A percentile compares a stretch with the other conserved stretches of the same genome.
These are phyloP conservation scores for Lasioglossum oenotherae DNA, from an alignment of 2,888 invertebrate genomes.

Conservation along the genomic window DNA sequence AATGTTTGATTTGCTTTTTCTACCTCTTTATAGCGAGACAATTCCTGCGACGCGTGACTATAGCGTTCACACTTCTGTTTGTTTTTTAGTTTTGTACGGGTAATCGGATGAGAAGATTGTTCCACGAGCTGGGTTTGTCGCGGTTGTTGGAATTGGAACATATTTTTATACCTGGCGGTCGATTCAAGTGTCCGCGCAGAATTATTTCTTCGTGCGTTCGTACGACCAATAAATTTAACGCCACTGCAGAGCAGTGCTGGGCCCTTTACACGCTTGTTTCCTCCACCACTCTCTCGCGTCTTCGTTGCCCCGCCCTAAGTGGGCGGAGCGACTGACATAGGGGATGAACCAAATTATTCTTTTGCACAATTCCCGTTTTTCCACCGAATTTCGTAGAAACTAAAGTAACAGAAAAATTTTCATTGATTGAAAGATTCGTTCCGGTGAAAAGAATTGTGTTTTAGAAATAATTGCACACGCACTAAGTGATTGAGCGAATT, in stretches of 20 bases:
- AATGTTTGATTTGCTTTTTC: constrained; percentile 8
- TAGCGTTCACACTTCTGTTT: not conserved
- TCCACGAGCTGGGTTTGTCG: constrained; percentile 15
- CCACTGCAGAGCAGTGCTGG: no score
- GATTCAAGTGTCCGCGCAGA: not conserved
- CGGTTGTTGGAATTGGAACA: constrained; percentile 7
- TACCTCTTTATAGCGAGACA: not conserved
- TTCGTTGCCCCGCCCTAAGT: no score
- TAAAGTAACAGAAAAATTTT: no score
- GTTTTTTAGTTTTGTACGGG: not conserved
- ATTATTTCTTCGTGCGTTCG: not conserved
- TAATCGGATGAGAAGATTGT: constrained; percentile 11
- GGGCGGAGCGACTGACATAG: no score
- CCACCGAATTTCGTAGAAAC: no score
- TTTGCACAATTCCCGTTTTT: not conserved
- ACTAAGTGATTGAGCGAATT: not conserved
- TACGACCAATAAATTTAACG: not conserved
- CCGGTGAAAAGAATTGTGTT: no score
- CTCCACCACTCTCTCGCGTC: no score
- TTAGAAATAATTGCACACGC: no score
- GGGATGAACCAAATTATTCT: no score
- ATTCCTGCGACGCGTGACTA: not conserved
- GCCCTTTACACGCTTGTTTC: no score
- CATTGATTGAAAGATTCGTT: no score
- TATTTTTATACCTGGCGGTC: not conserved